Base-by-base conservation (phyloP, 2,113 vertebrate species). In the Thryonomys swinderianus region DNA sequence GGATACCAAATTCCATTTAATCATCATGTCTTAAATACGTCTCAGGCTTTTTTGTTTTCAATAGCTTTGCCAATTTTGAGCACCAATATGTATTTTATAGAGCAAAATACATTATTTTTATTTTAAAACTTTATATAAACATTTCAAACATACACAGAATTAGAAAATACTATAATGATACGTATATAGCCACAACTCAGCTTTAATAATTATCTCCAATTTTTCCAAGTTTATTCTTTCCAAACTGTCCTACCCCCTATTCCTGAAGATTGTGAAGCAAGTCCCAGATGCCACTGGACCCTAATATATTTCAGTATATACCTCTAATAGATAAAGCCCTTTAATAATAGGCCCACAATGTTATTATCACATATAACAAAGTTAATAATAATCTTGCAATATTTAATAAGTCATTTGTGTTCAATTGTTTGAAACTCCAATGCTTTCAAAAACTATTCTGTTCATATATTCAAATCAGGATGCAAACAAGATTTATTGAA, bases 31-130 rank as follows among this genome's bases (percentile, higher is more conserved):
- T 74, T 61, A 21, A 67, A 37, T 45, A 45, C 67, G 89, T 57
- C 80, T 55, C 37, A 40, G 62, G 18, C 20, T 20, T 51, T 71
- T 30, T 53, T 84, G 20, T 83, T 88, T 23, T 79, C 34, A 30
- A 64, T 64, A 34, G 62, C 62, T 34, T 64, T 64, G 13, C 62
- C 62, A 64, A 64, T 30, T 90, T 92, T 94, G 32, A 92, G 30
- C 9, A 57, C 57, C 85, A 81, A 55, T 81, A 32, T 51, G 69
- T 76, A 82, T 81, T 96, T 95, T 85, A 13, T 45, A 69, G 59
- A 62, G 62, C 76, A 85, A 82, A 95, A 81, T 62, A n/a, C 40
- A 40, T 69, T 64, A 9, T 69, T 87, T 86, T 96, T 76, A 89
- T 94, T 85, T 86, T 55, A 40, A 90, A 88, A 53, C 40, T 88